Evolutionary conservation across 2,888 invertebrate genomes (phyloP).

Genomic region (Dicycla oo): DNA sequence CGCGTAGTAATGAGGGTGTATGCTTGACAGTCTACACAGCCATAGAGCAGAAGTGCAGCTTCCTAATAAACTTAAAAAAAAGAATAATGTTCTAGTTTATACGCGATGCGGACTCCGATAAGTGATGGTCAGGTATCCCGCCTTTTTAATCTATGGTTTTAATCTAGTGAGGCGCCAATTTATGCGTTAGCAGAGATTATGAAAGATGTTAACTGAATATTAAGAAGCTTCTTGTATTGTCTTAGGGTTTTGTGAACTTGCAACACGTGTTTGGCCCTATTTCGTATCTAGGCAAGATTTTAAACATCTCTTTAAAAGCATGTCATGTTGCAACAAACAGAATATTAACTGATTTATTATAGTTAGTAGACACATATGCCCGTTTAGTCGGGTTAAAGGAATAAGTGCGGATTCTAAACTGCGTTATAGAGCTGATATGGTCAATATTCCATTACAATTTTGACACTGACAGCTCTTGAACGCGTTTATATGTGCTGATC

Average conservation of each 20-base stretch:
- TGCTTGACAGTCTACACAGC: conserved; percentile 52
- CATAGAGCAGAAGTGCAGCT: conserved; percentile 50
- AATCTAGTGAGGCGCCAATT: conserved; percentile 45
- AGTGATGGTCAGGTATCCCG: conserved; percentile 11
- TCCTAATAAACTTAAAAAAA: not conserved
- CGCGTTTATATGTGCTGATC: too few relatives aligned
- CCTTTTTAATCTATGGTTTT: conserved; percentile 40
- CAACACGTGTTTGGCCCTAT: conserved; percentile 33
- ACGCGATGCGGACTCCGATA: conserved; percentile 35
- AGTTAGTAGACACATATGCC: too few relatives aligned
- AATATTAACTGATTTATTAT: not conserved
- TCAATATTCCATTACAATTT: too few relatives aligned
- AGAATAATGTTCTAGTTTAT: conserved; percentile 14
- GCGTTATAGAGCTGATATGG: too few relatives aligned
- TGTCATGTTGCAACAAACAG: not conserved
- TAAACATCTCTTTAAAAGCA: not conserved
- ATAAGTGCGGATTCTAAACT: too few relatives aligned
- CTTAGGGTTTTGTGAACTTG: conserved; percentile 12
- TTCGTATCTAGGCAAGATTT: not conserved
- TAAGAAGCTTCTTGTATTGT: conserved; percentile 10
- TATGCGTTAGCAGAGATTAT: conserved; percentile 21
- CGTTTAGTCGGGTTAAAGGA: too few relatives aligned
- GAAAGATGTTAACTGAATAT: conserved; percentile 32
- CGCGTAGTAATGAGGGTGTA: conserved; percentile 70
- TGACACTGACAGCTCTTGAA: too few relatives aligned